Evolutionary conservation across 64 coral and sea anemone species (phyloP), one percentile per base, ranked within the genome.

Genomic region (Pachyseris speciosa): DNA sequence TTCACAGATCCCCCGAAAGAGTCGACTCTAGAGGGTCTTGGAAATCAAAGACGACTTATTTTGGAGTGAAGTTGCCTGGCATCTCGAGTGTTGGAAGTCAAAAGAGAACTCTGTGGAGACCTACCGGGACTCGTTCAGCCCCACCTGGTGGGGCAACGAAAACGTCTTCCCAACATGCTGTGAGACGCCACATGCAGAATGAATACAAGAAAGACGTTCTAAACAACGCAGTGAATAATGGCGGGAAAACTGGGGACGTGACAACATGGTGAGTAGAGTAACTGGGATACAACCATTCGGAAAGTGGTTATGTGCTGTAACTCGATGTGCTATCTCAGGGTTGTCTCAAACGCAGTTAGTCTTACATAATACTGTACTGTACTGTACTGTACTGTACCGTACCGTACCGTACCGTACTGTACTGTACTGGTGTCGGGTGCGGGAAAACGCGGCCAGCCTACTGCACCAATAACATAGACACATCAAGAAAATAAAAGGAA

Each of bases 161-260:
- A 85, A 76, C 90, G 47, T 92, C 89, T 20, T 67, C 77, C 22
- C 84, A 95, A 4, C 90, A 95, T 69, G 86, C 81, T 1, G 91
- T 98, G 17, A 88, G 96, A 72, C 88, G 96, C 19, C 96, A 98
- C 85, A 98, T 98, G 96, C 96, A 98, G 67, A 94, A 95, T 89
- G 93, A 98, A 45, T 80, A 92, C 26, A 94, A 67, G 67, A 87
- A 77, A 43, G 85, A 79, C 30, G 67, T 84, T 1, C 39, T 74
- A 32, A 31, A 25, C 0, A 57, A 75, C 38, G 11, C 57, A 36
- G 58, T 83, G 53, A 90, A 60, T 37, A 17, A 37, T 2, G 3
- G 19, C 16, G 68, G 43, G 29, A 68, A 78, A 30, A 34, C 22
- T 22, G 63, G 77, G 22, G 83, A 92, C 0, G 22, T 71, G 15